Evolutionary conservation across 2,797 vertebrate genomes (phyloP).

Genomic region (Argyrosomus regius): DNA sequence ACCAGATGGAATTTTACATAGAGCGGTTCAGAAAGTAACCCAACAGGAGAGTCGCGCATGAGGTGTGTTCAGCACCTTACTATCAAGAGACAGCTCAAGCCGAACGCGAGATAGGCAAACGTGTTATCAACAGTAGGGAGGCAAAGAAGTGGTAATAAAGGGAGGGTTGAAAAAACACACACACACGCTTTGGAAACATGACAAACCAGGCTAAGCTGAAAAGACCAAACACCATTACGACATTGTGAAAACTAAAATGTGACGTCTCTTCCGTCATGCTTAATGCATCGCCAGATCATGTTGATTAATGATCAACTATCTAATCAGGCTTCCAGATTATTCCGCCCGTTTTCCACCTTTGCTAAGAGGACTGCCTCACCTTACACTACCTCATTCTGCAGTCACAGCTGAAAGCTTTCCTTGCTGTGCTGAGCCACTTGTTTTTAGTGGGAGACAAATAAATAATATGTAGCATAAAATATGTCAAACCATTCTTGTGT

Average conservation of each 20-base stretch:
- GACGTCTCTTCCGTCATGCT: background rate
- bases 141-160: background rate
- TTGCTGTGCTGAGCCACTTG: background rate
- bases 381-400: background rate
- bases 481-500: background rate
- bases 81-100: background rate
- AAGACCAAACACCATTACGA: background rate
- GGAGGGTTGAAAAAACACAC: background rate
- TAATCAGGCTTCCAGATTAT: background rate
- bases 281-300: background rate
- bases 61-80: background rate
- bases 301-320: constrained; percentile 12
- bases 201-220: background rate
- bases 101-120: constrained; percentile 15
- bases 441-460: background rate
- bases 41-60: background rate
- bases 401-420: background rate
- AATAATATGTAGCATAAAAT: background rate
- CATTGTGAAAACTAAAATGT: background rate
- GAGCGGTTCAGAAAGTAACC: constrained; percentile 15
- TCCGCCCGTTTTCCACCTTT: background rate
- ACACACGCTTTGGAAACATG: background rate
- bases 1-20: constrained; percentile 47
- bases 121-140: background rate
- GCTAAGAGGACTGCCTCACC: background rate